Conservation (phyloP, 2,113 vertebrate genomes). For the Callospermophilus lateralis region DNA sequence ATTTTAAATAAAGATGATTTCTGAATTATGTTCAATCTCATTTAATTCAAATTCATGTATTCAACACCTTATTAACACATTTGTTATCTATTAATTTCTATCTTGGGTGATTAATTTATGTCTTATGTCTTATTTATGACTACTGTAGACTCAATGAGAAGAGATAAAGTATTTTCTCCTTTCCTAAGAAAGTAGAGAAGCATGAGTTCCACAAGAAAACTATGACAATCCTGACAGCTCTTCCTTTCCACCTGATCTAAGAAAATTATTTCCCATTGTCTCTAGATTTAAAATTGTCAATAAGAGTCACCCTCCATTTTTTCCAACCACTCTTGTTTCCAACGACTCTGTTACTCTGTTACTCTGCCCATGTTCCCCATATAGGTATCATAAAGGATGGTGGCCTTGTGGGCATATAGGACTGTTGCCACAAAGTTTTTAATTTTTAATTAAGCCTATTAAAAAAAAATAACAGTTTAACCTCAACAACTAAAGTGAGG, state of each 20-base stretch:
- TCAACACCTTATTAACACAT: neutral
- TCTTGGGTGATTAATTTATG: neutral
- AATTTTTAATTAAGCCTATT: conserved; percentile 33
- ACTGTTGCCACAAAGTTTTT: neutral
- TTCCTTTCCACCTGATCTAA: neutral
- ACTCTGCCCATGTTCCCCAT: neutral
- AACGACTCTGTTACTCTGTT: too few species aligned
- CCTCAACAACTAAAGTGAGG: neutral
- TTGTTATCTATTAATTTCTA: neutral
- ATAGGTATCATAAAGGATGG: neutral
- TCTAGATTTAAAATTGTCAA: neutral
- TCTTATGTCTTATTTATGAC: neutral
- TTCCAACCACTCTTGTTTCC: neutral
- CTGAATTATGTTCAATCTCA: conserved; percentile 3
- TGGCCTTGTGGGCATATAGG: neutral
- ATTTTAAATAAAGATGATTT: conserved; percentile 43
- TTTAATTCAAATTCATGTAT: neutral
- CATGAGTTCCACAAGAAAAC: neutral
- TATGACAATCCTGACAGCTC: neutral
- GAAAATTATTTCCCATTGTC: neutral
- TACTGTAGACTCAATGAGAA: neutral
- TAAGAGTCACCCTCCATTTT: neutral
- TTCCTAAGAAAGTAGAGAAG: conserved; percentile 25
- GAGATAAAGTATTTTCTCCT: neutral
- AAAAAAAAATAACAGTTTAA: neutral